Evolutionary conservation across 2,888 invertebrate genomes (phyloP).

Genomic region (Epirrhoe alternata): DNA sequence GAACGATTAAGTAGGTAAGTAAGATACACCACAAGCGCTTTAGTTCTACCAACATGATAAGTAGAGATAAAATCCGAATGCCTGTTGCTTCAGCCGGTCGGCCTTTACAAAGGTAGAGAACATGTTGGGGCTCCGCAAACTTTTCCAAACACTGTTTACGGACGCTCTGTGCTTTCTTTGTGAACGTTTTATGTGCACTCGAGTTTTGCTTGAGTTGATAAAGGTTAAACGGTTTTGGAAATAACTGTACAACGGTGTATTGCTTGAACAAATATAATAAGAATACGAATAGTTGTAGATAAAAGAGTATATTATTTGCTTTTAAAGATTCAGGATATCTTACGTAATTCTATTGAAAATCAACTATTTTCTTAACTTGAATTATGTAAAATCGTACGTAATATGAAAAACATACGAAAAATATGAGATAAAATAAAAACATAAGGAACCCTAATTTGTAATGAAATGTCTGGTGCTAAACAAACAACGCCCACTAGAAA

Average conservation of each 20-base stretch:
- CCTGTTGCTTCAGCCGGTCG: constrained; percentile 56
- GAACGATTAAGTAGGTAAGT: no score
- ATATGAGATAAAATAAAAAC: no score
- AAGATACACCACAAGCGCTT: no score
- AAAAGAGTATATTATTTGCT: not conserved
- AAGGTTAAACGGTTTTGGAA: constrained; percentile 6
- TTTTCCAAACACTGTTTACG: constrained; percentile 36
- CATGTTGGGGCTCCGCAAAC: constrained; percentile 44
- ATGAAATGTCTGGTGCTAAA: not conserved
- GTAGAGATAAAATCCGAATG: constrained; percentile 36
- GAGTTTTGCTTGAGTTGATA: constrained; percentile 16
- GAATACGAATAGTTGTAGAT: not conserved
- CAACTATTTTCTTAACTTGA: not conserved
- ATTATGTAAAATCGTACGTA: no score
- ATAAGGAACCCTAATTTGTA: not conserved
- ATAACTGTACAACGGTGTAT: not conserved
- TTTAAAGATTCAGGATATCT: not conserved
- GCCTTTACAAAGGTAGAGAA: constrained; percentile 44
- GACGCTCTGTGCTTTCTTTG: constrained; percentile 29
- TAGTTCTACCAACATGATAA: not conserved
- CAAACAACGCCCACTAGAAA: not conserved
- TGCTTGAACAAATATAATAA: not conserved
- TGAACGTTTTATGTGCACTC: constrained; percentile 23
- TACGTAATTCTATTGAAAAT: not conserved
- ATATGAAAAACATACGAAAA: no score